Percentiles rank a stretch among this genome's conserved stretches.
Conservation (phyloP, 2,888 invertebrate genomes). For the Ichneumoninae sp. region DNA sequence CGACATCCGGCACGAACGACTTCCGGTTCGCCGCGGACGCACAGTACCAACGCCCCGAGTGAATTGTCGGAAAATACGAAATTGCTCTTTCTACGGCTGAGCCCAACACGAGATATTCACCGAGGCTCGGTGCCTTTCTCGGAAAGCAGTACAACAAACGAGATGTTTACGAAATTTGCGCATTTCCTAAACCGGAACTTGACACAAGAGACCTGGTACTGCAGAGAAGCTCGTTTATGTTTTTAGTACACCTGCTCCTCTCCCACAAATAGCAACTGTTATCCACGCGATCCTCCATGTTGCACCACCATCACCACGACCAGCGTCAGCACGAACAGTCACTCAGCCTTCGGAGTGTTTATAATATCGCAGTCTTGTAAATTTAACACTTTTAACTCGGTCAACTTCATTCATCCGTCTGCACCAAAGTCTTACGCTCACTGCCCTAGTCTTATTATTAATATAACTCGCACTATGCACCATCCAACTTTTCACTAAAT, state of each 20-base stretch:
- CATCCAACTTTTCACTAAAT: background rate
- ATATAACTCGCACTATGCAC: background rate
- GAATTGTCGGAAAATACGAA: constrained; percentile 19
- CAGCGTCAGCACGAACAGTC: constrained; percentile 9
- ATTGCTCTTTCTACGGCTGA: constrained; percentile 3
- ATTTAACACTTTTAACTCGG: constrained; percentile 45
- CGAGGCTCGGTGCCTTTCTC: background rate
- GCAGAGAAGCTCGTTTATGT: constrained; percentile 20
- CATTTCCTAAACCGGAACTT: constrained; percentile 37
- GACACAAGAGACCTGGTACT: constrained; percentile 5
- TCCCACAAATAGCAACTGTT: constrained; percentile 49
- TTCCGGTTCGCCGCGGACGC: constrained; percentile 27
- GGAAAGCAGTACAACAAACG: background rate
- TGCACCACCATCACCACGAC: background rate
- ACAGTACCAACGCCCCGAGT: background rate
- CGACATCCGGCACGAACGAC: constrained; percentile 25
- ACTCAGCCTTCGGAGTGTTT: constrained; percentile 37
- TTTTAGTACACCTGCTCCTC: constrained; percentile 46
- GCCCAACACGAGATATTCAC: background rate
- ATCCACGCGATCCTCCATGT: constrained; percentile 12
- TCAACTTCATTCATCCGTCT: constrained; percentile 35
- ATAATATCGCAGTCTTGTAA: constrained; percentile 41
- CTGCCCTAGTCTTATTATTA: background rate
- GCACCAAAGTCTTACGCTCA: background rate
- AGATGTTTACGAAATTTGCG: constrained; percentile 1